Percentiles rank a stretch among this genome's conserved stretches.
Conservation (phyloP, 2,797 vertebrate species). For the Cyprinodon diabolis region DNA sequence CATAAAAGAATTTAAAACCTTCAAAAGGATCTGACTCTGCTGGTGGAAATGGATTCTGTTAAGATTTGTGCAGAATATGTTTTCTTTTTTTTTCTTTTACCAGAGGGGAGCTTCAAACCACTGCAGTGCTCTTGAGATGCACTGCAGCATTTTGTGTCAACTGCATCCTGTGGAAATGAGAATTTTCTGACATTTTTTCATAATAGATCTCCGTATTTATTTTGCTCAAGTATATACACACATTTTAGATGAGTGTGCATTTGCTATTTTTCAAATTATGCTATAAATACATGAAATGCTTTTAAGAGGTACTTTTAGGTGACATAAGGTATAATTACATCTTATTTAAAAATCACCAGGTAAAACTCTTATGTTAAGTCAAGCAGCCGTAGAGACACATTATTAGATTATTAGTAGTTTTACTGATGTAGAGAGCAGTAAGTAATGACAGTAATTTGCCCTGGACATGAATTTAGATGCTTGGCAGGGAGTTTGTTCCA, state of each 20-base stretch:
- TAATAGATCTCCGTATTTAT: neutral
- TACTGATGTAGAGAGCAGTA: slow-evolving; percentile 5
- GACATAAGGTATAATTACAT: neutral
- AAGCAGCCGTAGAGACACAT: neutral
- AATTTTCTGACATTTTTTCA: neutral
- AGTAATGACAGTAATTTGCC: slow-evolving; percentile 1
- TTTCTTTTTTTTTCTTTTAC: neutral
- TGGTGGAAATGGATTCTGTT: neutral
- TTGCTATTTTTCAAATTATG: neutral
- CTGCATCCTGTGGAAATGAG: neutral
- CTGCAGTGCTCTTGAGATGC: slow-evolving; percentile 1
- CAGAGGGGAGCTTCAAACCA: neutral
- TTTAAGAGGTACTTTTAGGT: neutral
- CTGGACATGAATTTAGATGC: neutral
- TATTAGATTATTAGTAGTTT: neutral
- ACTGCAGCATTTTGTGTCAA: neutral
- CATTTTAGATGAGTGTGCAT: neutral
- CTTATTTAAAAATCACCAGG: slow-evolving; percentile 2
- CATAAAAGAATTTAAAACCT: neutral
- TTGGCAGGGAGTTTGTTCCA: slow-evolving; percentile 8
- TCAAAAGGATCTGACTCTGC: neutral
- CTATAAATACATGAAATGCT: neutral
- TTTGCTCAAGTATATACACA: neutral
- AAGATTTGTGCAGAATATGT: neutral
- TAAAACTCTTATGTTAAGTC: neutral